Base-by-base conservation (phyloP, 2,888 invertebrate species). In the Plagodis pulveraria region DNA sequence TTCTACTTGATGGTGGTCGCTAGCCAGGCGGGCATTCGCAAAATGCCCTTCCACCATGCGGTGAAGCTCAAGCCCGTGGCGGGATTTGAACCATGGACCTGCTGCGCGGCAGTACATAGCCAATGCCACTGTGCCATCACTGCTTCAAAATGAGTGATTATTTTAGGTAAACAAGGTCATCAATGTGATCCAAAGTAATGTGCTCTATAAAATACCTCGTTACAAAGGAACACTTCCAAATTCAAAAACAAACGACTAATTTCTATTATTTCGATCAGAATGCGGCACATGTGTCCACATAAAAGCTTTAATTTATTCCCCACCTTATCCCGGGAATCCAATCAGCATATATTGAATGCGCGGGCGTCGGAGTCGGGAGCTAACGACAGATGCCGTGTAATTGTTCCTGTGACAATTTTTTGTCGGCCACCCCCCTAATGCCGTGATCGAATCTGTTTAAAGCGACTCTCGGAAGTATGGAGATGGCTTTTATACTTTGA, bases 331-430 rank as follows among this genome's bases (percentile, higher is more conserved):
- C 68, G 55, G 77, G 70, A 87, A 91, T 91, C 86, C 89, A 89
- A 91, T 91, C 90, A 91, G 83, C 89, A 91, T 91, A 91, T 85
- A 91, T 89, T 87, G 80, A 72, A 73, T 71, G 56, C 63, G 63
- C 57, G 62, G 63, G 44, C 55, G 59, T 54, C 12, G 47, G 48
- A 58, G 54, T 33, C 9, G 36, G 43, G 47, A 52, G 12, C 8
- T 32, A 72, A 77, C 86, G 89, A 88, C 90, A 90, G 90, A 90
- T 92, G 91, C 89, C 88, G 80, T 83, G 87, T 91, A 92, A 92
- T 91, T 89, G 91, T 87, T 87, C 87, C 85, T 83, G 84, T 78
- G 89, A 86, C 89, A 85, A 82, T 87, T 89, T 91, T 89, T 91
- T 86, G 78, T 79, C 58, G 74, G 75, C 78, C 73, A 76, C 80